Percentiles rank a stretch among this genome's conserved stretches.
Evolutionary conservation across 2,113 vertebrate species (phyloP).

Genomic region (Protobothrops mucrosquamatus): DNA sequence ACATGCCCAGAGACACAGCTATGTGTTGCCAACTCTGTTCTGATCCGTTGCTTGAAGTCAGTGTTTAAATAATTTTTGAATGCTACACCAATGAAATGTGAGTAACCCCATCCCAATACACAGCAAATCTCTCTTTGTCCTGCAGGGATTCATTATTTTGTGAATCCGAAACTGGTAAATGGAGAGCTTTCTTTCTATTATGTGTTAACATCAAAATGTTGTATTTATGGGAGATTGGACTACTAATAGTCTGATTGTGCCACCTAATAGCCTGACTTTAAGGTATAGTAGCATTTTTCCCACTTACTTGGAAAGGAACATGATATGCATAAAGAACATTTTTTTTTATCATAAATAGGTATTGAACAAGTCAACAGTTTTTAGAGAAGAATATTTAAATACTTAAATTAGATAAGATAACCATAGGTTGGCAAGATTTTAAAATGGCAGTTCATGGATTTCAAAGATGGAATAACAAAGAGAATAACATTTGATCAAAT

Average conservation of each 20-base stretch:
- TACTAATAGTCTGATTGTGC: neutral
- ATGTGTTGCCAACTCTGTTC: neutral
- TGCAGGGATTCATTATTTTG: neutral
- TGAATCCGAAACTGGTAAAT: neutral
- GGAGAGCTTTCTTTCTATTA: constrained; percentile 15
- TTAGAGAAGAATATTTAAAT: neutral
- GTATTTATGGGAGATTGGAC: constrained; percentile 6
- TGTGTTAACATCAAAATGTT: constrained; percentile 24
- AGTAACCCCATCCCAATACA: neutral
- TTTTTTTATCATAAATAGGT: neutral
- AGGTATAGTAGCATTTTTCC: neutral
- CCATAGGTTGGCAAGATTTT: neutral
- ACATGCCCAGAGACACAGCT: neutral
- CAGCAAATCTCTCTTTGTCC: neutral
- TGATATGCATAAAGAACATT: neutral
- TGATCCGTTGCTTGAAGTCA: neutral
- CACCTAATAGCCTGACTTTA: neutral
- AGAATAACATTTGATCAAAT: neutral
- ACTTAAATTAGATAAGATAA: neutral
- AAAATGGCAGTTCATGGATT: neutral
- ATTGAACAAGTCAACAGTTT: neutral
- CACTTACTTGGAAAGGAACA: neutral
- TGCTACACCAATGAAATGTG: neutral
- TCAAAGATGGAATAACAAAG: neutral
- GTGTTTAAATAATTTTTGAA: neutral